Evolutionary conservation across 2,113 vertebrate genomes (phyloP).

Genomic region (Notothenia coriiceps): DNA sequence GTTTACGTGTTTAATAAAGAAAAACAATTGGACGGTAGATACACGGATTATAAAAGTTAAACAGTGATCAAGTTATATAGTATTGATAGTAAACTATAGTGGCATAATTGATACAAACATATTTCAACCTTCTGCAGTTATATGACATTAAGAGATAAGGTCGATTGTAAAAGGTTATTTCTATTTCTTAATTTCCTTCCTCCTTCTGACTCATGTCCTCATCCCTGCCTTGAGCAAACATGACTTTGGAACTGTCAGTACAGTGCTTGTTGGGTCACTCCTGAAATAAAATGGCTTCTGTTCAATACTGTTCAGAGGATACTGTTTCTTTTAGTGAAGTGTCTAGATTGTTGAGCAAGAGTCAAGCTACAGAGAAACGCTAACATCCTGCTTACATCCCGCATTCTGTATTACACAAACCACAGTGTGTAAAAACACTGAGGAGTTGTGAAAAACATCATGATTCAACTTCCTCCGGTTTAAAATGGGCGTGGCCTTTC

Average conservation of each 20-base stretch:
- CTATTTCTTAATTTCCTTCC: conserved; percentile 2
- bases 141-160: neutral
- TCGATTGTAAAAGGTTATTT: neutral
- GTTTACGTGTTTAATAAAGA: too few relatives aligned
- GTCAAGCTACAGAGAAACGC: neutral
- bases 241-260: neutral
- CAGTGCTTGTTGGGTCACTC: neutral
- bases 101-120: too few relatives aligned
- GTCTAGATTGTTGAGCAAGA: neutral
- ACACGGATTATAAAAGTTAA: too few relatives aligned
- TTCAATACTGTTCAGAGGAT: neutral
- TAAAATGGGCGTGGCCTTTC: conserved; percentile 50
- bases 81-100: too few relatives aligned
- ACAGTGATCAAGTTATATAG: too few relatives aligned
- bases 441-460: conserved; percentile 32
- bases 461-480: conserved; percentile 36
- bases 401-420: neutral
- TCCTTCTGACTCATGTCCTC: conserved; percentile 1
- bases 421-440: conserved; percentile 13
- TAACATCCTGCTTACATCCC: too few relatives aligned
- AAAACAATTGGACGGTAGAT: too few relatives aligned
- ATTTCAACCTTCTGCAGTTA: too few relatives aligned
- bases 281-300: neutral
- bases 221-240: conserved; percentile 19
- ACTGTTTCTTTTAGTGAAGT: neutral